Evolutionary conservation across 35 echinoderm and acorn worm species (phyloP), one percentile per base, ranked within the genome.

Genomic region (Acanthaster planci): DNA sequence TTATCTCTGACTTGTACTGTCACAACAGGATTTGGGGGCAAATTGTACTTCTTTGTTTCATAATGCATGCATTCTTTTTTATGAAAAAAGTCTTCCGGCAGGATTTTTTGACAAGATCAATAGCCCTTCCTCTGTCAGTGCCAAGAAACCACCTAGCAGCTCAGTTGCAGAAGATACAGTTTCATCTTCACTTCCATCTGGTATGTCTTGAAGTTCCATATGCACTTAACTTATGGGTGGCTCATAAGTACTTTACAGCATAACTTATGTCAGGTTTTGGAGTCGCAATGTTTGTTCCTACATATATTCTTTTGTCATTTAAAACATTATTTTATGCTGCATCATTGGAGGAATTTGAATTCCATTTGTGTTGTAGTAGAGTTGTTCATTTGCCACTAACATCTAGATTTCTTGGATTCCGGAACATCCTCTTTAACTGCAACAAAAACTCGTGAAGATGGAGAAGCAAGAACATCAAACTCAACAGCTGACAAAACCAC

Each of bases 341-440:
- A n/a, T n/a, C n/a, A n/a, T n/a, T n/a, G n/a, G 42, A 47, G 12
- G 42, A 47, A 12, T 47, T 4, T 47, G 42, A 12, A 12, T 47
- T 47, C 4, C 12, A 47, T 47, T 47, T 47, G 4, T 47, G 42
- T 47, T 47, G 42, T 6, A 6, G 4, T 47, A 6, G 42, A 47
- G 42, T 47, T 47, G 26, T 40, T 44, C 38, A 29, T 82, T 58
- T 51, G 5, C 22, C 3, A 7, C 40, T 52, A 6, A 47, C 39
- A 40, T 88, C 5, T 64, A 84, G 87, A 89, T 64, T 89, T 89
- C 60, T 89, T 89, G 44, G 64, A 83, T 75, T 39, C 59, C 10
- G 64, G 60, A 39, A 55, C 22, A 40, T 12, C 76, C 21, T 51
- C 76, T 21, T 75, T 15, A 37, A 5, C 85, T 40, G 23, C 39